Conservation (phyloP, 2,113 vertebrate genomes). For the Hippoglossus stenolepis region DNA sequence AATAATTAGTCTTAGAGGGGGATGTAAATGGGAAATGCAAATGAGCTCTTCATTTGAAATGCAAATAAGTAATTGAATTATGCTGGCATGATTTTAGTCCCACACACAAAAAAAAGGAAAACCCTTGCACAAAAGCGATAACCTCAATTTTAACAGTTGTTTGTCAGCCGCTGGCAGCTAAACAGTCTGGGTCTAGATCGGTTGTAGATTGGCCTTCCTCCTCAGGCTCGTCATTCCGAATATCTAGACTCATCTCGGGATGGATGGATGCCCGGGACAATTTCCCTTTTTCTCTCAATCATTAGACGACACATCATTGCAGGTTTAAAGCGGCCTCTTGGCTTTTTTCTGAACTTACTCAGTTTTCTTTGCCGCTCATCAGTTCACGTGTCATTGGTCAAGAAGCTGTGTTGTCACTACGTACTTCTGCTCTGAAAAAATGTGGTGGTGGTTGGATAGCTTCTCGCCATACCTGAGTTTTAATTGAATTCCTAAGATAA, state of each 20-base stretch:
- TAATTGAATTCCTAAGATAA: slow-evolving; percentile 35
- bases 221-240: slow-evolving; percentile 48
- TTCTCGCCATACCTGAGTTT: slow-evolving; percentile 7
- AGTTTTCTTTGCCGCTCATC: slow-evolving; percentile 23
- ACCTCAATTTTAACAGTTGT: slow-evolving; percentile 74
- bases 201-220: slow-evolving; percentile 35
- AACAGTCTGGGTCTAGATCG: slow-evolving; percentile 45
- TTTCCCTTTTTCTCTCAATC: slow-evolving; percentile 5
- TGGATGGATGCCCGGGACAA: slow-evolving; percentile 16
- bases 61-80: slow-evolving; percentile 81
- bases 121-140: slow-evolving; percentile 64
- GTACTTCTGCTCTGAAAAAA: slow-evolving; percentile 13
- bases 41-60: slow-evolving; percentile 80
- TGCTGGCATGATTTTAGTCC: slow-evolving; percentile 68
- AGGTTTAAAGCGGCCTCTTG: slow-evolving; percentile 38
- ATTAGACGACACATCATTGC: not conserved
- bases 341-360: slow-evolving; percentile 19
- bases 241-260: slow-evolving; percentile 28
- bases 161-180: slow-evolving; percentile 41
- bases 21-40: slow-evolving; percentile 77
- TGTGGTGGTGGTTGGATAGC: not conserved
- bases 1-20: slow-evolving; percentile 76
- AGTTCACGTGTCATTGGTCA: slow-evolving; percentile 33
- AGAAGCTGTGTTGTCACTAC: slow-evolving; percentile 21
- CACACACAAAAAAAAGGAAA: slow-evolving; percentile 48